These are phyloP conservation scores for Drosophila antonietae DNA, from an alignment of 2,888 invertebrate species.

Conservation along the genomic window DNA sequence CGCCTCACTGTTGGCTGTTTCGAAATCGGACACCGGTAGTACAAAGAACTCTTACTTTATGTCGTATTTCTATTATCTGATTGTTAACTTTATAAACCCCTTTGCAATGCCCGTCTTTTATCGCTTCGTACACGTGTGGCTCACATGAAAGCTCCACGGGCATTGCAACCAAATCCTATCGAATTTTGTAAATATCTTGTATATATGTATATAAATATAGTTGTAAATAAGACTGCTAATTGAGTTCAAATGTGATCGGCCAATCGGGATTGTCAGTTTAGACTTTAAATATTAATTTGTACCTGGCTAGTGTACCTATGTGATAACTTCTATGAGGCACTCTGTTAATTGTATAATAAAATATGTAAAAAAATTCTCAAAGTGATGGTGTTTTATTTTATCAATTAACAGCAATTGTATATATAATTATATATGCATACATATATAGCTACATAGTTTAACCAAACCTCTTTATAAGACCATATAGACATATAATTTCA, in stretches of 20 bases:
- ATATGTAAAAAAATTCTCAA: conserved; percentile 24
- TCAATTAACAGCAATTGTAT: not conserved
- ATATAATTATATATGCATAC: no score
- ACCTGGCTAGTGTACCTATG: conserved; percentile 41
- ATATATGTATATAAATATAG: conserved; percentile 27
- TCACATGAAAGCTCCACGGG: conserved; percentile 50
- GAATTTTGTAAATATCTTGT: conserved; percentile 45
- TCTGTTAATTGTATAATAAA: conserved; percentile 58
- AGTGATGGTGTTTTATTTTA: conserved; percentile 56
- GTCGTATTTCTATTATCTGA: conserved; percentile 81
- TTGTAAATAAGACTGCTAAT: conserved; percentile 53
- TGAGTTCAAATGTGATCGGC: conserved; percentile 52
- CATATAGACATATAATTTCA: no score
- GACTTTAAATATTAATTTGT: conserved; percentile 28
- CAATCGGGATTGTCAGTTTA: conserved; percentile 37
- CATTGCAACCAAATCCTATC: conserved; percentile 10
- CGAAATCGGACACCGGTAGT: conserved; percentile 82
- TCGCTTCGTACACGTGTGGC: conserved; percentile 77
- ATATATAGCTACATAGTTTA: no score
- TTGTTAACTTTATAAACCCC: conserved; percentile 81
- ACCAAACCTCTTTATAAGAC: no score
- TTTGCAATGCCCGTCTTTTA: conserved; percentile 81
- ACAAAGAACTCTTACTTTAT: conserved; percentile 80
- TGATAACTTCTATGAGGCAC: conserved; percentile 60
- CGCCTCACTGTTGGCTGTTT: conserved; percentile 79